These are phyloP conservation scores for Phrynosoma blainvillii DNA, from an alignment of 2,113 vertebrate species.

Conservation along the genomic window DNA sequence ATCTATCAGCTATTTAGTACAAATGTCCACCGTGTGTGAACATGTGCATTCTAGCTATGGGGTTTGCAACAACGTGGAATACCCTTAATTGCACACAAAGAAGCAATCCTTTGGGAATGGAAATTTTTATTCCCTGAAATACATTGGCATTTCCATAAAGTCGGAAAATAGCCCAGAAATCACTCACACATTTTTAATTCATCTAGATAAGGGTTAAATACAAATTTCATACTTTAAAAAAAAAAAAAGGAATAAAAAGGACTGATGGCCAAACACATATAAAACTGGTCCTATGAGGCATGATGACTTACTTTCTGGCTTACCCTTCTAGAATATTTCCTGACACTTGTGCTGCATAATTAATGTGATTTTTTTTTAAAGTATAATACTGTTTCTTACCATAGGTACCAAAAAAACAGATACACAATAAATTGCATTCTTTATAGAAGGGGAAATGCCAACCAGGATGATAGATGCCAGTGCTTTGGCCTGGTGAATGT, in stretches of 20 bases:
- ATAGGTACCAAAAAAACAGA: conserved; percentile 7
- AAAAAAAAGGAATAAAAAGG: not conserved
- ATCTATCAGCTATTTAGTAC: too few species aligned
- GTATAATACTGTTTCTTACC: not conserved
- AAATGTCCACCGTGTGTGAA: too few species aligned
- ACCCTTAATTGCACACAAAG: too few species aligned
- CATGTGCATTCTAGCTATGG: too few species aligned
- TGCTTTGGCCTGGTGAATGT: not conserved
- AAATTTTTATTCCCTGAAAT: too few species aligned
- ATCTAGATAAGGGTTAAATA: too few species aligned
- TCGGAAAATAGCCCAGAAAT: too few species aligned
- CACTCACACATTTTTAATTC: too few species aligned
- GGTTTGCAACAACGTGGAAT: too few species aligned
- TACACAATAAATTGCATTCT: not conserved
- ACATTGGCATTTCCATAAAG: too few species aligned
- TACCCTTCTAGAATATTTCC: not conserved
- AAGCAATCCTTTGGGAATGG: too few species aligned
- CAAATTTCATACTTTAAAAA: not conserved
- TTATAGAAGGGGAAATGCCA: accelerated
- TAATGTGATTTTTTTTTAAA: not conserved
- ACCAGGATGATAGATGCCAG: conserved; percentile 13
- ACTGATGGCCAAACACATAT: not conserved
- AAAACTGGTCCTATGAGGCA: not conserved
- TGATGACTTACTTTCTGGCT: not conserved
- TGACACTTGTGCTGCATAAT: not conserved